Base-by-base conservation (phyloP, 2,888 invertebrate species). In the Choreutis nemorana region DNA sequence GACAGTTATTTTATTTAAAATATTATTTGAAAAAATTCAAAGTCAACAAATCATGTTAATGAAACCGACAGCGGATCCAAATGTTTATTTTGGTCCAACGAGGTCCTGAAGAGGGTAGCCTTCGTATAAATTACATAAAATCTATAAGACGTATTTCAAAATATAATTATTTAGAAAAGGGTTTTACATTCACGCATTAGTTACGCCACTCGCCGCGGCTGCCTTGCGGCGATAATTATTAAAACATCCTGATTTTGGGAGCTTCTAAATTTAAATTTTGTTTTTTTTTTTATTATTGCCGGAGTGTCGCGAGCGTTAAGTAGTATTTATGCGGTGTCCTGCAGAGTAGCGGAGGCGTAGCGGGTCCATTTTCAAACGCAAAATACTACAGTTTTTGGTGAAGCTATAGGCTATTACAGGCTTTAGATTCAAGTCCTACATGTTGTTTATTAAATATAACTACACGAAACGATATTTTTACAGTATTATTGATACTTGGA, bases 321-420 rank as follows among this genome's bases (percentile, higher is more conserved):
- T 63, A 77, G 70, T 77, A 77, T 78, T 77, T 77, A 78, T 78
- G 77, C 59, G 73, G 57, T 70, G 58, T 64, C 73, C 72, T 67
- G 53, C 72, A 40, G 71, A 44, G n/a, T n/a, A n/a, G 71, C 57
- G 57, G 52, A 59, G 60, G 54, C 48, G 50, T 52, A 11, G 21
- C 10, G n/a, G n/a, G n/a, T n/a, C n/a, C n/a, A n/a, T n/a, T 18
- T 6, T 18, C 18, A 18, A 18, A 18, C 18, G n/a, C n/a, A n/a
- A n/a, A n/a, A n/a, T n/a, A n/a, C n/a, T n/a, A n/a, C 18, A 7
- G 12, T 12, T 14, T 26, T 14, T n/a, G n/a, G 12, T 15, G 15
- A n/a, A 12, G 21, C 3, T 21, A n/a, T n/a, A n/a, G n/a, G n/a
- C n/a, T n/a, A n/a, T n/a, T n/a, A n/a, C n/a, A n/a, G n/a, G n/a